Evolutionary conservation across 1,140 invertebrate species (phyloP).

Genomic region (Pogonognathellus flavescens): DNA sequence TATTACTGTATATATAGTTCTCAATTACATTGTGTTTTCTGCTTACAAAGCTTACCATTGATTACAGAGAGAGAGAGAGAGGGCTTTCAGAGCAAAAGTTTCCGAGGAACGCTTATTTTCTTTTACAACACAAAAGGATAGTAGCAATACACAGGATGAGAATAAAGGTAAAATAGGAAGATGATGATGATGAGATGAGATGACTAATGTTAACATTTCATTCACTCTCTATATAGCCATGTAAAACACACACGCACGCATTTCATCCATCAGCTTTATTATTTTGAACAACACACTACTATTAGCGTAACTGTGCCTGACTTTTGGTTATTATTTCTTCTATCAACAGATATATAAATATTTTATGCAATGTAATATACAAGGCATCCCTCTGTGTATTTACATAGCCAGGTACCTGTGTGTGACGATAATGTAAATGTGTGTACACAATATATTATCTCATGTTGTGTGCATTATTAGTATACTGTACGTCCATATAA

Average conservation of each 20-base stretch:
- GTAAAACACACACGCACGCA: too few relatives aligned
- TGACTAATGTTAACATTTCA: too few relatives aligned
- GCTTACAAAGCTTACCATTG: neutral
- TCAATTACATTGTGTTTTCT: conserved; percentile 28
- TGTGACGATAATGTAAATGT: neutral
- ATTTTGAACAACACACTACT: too few relatives aligned
- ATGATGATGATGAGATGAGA: too few relatives aligned
- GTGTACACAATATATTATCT: neutral
- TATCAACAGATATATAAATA: too few relatives aligned
- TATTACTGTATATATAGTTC: neutral
- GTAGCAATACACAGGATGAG: neutral
- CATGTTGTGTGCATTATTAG: too few relatives aligned
- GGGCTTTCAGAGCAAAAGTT: neutral
- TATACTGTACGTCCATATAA: neutral
- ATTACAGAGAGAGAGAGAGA: neutral
- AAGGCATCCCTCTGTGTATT: neutral
- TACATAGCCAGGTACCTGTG: neutral
- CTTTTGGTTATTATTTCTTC: too few relatives aligned
- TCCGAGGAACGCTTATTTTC: neutral
- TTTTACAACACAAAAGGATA: neutral
- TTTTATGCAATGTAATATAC: neutral
- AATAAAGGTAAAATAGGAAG: too few relatives aligned
- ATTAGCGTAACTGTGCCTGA: too few relatives aligned
- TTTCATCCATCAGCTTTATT: too few relatives aligned
- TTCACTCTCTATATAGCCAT: too few relatives aligned